Evolutionary conservation across 2,888 invertebrate genomes (phyloP).

Genomic region (Labia minor): DNA sequence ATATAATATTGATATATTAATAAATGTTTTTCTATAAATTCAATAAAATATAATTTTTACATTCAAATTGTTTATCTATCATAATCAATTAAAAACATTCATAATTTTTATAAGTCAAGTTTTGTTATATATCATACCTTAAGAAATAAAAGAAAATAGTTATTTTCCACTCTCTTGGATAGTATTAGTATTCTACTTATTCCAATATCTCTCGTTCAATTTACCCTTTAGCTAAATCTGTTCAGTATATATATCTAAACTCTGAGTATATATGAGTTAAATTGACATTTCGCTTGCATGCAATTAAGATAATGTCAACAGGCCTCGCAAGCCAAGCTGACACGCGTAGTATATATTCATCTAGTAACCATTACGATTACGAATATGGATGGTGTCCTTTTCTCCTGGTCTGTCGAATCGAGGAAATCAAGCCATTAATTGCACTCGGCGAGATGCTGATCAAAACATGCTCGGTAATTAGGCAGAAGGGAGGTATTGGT

Average conservation of each 20-base stretch:
- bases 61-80: no score
- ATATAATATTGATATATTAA: no score
- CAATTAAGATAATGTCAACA: constrained; percentile 13
- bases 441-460: constrained; percentile 13
- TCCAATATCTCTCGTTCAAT: neutral
- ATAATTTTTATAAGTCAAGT: no score
- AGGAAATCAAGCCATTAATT: neutral
- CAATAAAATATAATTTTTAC: no score
- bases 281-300: constrained; percentile 13
- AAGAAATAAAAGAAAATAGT: no score
- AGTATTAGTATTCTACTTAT: no score
- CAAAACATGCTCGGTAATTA: neutral
- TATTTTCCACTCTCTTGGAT: no score
- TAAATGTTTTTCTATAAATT: no score
- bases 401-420: neutral
- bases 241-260: neutral
- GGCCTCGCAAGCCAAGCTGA: neutral
- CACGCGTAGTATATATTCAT: neutral
- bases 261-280: neutral
- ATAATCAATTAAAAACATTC: no score
- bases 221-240: neutral
- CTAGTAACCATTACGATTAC: constrained; percentile 1
- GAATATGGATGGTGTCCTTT: neutral
- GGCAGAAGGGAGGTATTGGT: neutral
- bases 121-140: no score